These are phyloP conservation scores for Mantis religiosa DNA, from an alignment of 2,888 invertebrate genomes.

Conservation along the genomic window DNA sequence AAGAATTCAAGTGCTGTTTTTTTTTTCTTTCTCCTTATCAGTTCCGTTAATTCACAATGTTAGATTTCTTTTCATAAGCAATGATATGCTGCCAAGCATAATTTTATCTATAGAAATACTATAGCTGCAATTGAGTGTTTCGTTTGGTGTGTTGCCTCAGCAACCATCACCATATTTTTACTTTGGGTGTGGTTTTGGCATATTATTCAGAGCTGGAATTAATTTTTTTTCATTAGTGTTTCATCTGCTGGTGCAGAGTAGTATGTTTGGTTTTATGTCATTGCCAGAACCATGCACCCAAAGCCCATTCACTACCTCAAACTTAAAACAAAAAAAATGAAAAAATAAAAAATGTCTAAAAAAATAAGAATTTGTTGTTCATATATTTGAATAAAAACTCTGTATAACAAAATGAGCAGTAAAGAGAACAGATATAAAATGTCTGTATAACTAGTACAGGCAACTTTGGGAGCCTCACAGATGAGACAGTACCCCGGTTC, in stretches of 20 bases:
- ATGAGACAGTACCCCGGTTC: background rate
- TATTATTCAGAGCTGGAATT: background rate
- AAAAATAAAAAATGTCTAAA: constrained; percentile 3
- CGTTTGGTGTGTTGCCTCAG: background rate
- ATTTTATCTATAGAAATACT: constrained; percentile 1
- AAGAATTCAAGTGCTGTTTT: constrained; percentile 1
- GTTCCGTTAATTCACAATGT: background rate
- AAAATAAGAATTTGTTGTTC: constrained; percentile 12
- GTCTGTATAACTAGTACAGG: background rate
- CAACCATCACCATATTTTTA: background rate
- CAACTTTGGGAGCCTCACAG: background rate
- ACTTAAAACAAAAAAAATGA: background rate
- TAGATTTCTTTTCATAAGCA: background rate
- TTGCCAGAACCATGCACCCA: constrained; percentile 17
- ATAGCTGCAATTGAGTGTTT: background rate
- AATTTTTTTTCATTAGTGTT: background rate
- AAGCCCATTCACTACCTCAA: constrained; percentile 26
- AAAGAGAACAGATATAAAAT: background rate
- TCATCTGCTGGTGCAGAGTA: background rate
- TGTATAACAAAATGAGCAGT: background rate
- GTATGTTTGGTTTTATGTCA: background rate
- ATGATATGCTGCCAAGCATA: background rate
- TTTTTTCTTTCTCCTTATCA: background rate
- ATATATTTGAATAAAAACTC: background rate
- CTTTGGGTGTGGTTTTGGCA: constrained; percentile 21